phyloP scores from a whole-genome alignment of 2,113 vertebrate species.

The Protobothrops flavoviridis region DNA sequence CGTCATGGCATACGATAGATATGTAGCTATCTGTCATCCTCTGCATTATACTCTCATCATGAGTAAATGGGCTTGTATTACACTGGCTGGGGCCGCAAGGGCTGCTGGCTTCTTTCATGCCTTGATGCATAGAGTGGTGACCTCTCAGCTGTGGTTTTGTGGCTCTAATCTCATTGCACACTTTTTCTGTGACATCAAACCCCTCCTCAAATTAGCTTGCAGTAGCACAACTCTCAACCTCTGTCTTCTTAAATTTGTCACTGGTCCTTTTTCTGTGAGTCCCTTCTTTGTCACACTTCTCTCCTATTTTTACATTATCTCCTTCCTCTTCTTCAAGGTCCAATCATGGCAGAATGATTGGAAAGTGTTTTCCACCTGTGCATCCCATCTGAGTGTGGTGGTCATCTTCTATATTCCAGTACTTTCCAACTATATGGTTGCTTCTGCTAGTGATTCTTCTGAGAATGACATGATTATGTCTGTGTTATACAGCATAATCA shows the following conservation, averaged over 20 bases:
- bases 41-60: not conserved
- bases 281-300: constrained; percentile 30
- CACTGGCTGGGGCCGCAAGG: not conserved
- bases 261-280: not conserved
- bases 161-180: constrained; percentile 31
- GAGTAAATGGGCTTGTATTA: not conserved
- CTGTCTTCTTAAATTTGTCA: constrained; percentile 3
- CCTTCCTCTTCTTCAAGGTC: constrained; percentile 34
- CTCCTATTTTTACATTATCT: constrained; percentile 48
- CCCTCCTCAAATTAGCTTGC: constrained; percentile 40
- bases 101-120: constrained; percentile 36
- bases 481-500: constrained; percentile 53
- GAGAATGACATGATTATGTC: constrained; percentile 10
- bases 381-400: constrained; percentile 43
- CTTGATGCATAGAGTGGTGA: not conserved
- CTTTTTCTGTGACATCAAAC: constrained; percentile 52
- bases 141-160: constrained; percentile 33
- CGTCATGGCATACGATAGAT: not conserved
- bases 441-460: not conserved
- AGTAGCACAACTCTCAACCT: constrained; percentile 33
- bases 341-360: constrained; percentile 12
- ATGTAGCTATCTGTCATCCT: not conserved
- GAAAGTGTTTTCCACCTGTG: constrained; percentile 47
- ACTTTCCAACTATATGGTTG: not conserved
- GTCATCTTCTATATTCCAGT: constrained; percentile 37